These are phyloP conservation scores for Melanerpes aurifrons DNA, from an alignment of 2,113 vertebrate species.

Conservation along the genomic window DNA sequence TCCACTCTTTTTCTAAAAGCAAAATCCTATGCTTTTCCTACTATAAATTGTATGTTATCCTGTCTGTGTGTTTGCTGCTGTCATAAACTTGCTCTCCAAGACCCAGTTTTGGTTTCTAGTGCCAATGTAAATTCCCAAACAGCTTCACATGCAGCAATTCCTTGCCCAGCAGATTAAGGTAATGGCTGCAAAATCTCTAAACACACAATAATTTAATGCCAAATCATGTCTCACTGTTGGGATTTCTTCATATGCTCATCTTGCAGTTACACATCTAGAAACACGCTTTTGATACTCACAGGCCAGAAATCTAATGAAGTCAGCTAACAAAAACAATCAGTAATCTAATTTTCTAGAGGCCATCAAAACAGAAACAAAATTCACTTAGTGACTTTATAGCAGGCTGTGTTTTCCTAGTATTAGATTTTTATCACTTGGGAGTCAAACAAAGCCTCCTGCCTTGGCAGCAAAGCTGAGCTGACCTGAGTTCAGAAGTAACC, in stretches of 20 bases:
- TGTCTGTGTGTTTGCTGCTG: background rate
- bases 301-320: background rate
- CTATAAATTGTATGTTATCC: background rate
- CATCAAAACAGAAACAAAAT: slow-evolving; percentile 30
- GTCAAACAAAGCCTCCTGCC: background rate
- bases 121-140: slow-evolving; percentile 1
- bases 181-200: background rate
- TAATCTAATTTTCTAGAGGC: slow-evolving; percentile 27
- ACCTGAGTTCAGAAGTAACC: slow-evolving; percentile 7
- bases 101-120: background rate
- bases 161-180: background rate
- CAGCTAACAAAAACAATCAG: slow-evolving; percentile 31
- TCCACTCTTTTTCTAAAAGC: background rate
- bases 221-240: background rate
- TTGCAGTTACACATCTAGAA: background rate
- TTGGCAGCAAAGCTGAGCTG: slow-evolving; percentile 8
- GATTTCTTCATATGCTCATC: background rate
- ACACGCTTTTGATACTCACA: background rate
- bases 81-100: background rate
- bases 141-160: background rate
- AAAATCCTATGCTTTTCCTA: background rate
- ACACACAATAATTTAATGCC: background rate
- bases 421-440: slow-evolving; percentile 17
- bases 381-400: background rate
- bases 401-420: background rate